Evolutionary conservation across 2,888 invertebrate species (phyloP).

Genomic region (Rhagonycha lutea): DNA sequence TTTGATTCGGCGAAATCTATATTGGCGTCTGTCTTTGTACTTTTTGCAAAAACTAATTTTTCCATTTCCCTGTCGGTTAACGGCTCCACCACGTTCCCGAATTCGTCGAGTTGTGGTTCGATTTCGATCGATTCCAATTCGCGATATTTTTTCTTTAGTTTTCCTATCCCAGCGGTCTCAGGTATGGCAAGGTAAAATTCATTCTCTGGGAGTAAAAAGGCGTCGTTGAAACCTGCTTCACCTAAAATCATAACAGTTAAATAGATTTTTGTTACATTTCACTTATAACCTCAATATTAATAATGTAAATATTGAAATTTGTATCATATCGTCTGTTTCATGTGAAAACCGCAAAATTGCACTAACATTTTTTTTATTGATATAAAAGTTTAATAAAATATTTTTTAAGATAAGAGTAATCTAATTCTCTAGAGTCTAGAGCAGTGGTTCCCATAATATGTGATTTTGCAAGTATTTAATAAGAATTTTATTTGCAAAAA

Average conservation of each 20-base stretch:
- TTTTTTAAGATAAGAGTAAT: no score
- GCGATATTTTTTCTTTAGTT: slow-evolving; percentile 11
- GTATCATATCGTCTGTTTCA: no score
- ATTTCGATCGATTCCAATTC: slow-evolving; percentile 4
- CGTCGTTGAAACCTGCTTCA: slow-evolving; percentile 34
- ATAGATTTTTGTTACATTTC: no score
- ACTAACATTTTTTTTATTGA: no score
- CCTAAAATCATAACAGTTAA: slow-evolving; percentile 6
- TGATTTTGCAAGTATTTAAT: no score
- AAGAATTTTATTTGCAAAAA: no score
- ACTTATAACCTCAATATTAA: no score
- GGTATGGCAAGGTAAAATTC: slow-evolving; percentile 42
- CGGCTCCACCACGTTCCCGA: background rate
- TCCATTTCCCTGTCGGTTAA: slow-evolving; percentile 34
- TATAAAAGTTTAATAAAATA: no score
- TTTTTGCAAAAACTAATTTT: slow-evolving; percentile 43
- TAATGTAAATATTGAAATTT: no score
- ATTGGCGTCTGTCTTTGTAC: slow-evolving; percentile 31
- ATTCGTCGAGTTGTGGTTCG: slow-evolving; percentile 2
- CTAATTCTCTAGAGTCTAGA: no score
- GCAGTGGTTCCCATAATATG: no score
- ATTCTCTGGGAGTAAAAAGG: slow-evolving; percentile 45
- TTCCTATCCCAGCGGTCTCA: slow-evolving; percentile 41
- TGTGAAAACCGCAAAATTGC: no score
- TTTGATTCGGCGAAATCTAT: slow-evolving; percentile 31